phyloP scores from a whole-genome alignment of 2,888 invertebrate species.

The Sesia apiformis region DNA sequence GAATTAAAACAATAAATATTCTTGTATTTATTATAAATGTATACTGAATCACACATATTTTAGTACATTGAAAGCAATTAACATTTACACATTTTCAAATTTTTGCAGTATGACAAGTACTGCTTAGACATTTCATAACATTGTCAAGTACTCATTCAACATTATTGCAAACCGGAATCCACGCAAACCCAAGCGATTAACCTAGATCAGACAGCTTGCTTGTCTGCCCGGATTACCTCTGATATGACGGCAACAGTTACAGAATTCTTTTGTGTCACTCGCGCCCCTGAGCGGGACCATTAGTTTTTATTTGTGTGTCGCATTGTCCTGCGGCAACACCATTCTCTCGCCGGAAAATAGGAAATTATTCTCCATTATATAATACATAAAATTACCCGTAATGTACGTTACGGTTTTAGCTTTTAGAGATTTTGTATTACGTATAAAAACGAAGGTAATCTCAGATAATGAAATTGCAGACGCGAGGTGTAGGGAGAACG shows the following conservation, averaged over 20 bases:
- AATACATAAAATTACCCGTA: constrained; percentile 17
- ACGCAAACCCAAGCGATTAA: constrained; percentile 43
- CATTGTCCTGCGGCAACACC: constrained; percentile 38
- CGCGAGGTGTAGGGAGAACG: too few species aligned
- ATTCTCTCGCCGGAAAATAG: constrained; percentile 30
- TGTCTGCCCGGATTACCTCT: constrained; percentile 29
- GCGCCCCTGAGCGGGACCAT: constrained; percentile 31
- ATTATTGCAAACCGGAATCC: constrained; percentile 47
- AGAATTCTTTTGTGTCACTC: constrained; percentile 20
- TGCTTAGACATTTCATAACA: too few species aligned
- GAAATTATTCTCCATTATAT: constrained; percentile 49
- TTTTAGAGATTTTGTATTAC: constrained; percentile 16
- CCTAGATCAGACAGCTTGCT: constrained; percentile 32
- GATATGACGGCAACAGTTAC: constrained; percentile 30
- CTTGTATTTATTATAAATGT: too few species aligned
- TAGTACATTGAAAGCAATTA: not conserved
- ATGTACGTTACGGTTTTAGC: constrained; percentile 23
- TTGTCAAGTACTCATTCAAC: constrained; percentile 21
- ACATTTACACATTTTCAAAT: not conserved
- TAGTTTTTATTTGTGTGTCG: constrained; percentile 50
- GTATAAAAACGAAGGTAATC: too few species aligned
- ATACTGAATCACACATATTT: too few species aligned
- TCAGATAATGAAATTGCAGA: too few species aligned
- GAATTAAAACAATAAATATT: too few species aligned
- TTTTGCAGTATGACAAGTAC: not conserved